Percentiles rank a stretch among this genome's conserved stretches.
phyloP scores from a whole-genome alignment of 2,113 vertebrate genomes.

The Takifugu flavidus region DNA sequence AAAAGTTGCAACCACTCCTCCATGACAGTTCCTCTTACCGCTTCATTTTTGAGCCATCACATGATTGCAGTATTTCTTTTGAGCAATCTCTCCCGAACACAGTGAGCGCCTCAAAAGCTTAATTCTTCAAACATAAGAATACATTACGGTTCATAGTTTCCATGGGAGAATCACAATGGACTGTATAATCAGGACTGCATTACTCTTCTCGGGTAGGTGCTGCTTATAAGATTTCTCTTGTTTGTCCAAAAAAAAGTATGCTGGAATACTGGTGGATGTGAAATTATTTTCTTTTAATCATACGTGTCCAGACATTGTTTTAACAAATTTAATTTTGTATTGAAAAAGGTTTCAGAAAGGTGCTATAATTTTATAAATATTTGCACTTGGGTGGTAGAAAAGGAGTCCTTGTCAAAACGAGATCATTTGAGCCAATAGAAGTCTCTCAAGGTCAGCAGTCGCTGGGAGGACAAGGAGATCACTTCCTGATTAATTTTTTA shows the following conservation, averaged over 20 bases:
- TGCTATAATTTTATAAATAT: too few species aligned
- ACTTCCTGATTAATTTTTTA: too few species aligned
- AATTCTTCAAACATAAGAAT: background rate
- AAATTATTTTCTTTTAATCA: too few species aligned
- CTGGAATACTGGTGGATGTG: too few species aligned
- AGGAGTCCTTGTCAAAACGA: too few species aligned
- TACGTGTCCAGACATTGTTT: too few species aligned
- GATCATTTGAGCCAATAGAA: too few species aligned
- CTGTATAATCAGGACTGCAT: slow-evolving; percentile 8
- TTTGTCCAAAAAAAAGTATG: background rate
- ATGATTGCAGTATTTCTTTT: slow-evolving; percentile 14
- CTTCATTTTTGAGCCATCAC: background rate
- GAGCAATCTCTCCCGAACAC: background rate
- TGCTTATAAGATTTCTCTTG: background rate
- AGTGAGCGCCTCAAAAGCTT: background rate
- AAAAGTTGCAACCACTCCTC: slow-evolving; percentile 22
- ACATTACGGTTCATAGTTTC: background rate
- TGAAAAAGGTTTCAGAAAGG: too few species aligned
- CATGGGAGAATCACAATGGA: slow-evolving; percentile 44
- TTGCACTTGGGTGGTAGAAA: too few species aligned
- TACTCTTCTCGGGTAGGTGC: slow-evolving; percentile 55
- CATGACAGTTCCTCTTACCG: slow-evolving; percentile 23
- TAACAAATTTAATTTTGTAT: too few species aligned
- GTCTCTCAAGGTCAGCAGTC: too few species aligned
- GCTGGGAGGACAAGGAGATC: too few species aligned